Evolutionary conservation across 2,113 vertebrate genomes (phyloP), one percentile per base, ranked within the genome.

Genomic region (Apodemus sylvaticus): DNA sequence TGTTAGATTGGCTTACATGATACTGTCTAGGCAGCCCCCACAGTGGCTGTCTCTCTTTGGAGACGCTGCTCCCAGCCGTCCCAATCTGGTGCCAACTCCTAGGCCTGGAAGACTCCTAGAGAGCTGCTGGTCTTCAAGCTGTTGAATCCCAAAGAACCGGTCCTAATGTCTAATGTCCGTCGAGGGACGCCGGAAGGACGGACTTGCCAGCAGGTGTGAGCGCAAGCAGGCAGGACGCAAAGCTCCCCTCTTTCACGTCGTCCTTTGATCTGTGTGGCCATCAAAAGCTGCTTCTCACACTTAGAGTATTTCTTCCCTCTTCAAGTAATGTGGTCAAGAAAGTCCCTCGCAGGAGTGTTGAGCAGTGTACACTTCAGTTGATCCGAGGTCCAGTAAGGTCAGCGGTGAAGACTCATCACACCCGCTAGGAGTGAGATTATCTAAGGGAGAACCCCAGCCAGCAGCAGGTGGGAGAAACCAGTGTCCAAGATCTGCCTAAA

Each of bases 291-390:
- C 36, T 39, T n/a, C 70, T 7, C 70, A n/a, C 36, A 20, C 36
- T 71, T 60, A 8, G 5, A 8, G 34, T 39, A 36, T 58, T 36
- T 36, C 78, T 39, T 82, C 34, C 34, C 0, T 1, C 36, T 60
- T 82, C 36, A 58, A 82, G 53, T 58, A n/a, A 39, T 12, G 36
- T 39, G 22, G 24, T 60, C 53, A 39, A 39, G 55, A 60, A 62
- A 62, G 62, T 45, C n/a, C 58, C 8, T 1, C 0, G 2, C 24
- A 45, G 24, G n/a, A 4, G 4, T 64, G 26, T 4, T n/a, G n/a
- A 85, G n/a, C 24, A 45, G 58, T 2, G 29, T 29, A 83, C 36
- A 82, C 11, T 58, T 82, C n/a, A 62, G n/a, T 29, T 29, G 55
- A 62, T 4, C 8, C 1, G 7, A 83, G 58, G 29, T 31, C 55